phyloP scores from a whole-genome alignment of 2,888 invertebrate genomes.

The Lepidochrysops patricia region DNA sequence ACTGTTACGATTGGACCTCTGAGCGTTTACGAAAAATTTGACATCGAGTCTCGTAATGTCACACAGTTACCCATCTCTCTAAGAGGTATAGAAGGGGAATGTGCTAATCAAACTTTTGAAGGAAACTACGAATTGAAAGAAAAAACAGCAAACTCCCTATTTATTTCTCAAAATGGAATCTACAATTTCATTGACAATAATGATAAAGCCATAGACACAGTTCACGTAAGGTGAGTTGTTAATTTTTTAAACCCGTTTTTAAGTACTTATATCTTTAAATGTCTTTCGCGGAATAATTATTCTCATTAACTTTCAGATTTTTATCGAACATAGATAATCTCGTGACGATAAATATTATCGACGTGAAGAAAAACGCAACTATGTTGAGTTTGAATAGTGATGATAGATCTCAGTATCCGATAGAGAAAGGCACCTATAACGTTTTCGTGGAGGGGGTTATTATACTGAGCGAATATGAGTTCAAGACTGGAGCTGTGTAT shows the following conservation, averaged over 20 bases:
- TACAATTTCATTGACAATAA: slow-evolving; percentile 53
- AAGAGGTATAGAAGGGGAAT: slow-evolving; percentile 36
- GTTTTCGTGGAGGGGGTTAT: slow-evolving; percentile 43
- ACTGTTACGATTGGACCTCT: slow-evolving; percentile 41
- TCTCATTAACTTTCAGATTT: slow-evolving; percentile 40
- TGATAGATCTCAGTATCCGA: slow-evolving; percentile 33
- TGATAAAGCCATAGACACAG: slow-evolving; percentile 58
- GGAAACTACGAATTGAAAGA: slow-evolving; percentile 43
- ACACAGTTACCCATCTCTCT: slow-evolving; percentile 49
- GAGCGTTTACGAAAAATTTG: slow-evolving; percentile 55
- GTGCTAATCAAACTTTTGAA: slow-evolving; percentile 33
- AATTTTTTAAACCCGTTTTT: not conserved
- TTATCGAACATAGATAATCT: slow-evolving; percentile 41
- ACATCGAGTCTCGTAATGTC: slow-evolving; percentile 37
- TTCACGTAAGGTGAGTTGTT: slow-evolving; percentile 45
- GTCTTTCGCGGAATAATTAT: not conserved
- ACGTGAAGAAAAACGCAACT: slow-evolving; percentile 38
- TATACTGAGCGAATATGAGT: slow-evolving; percentile 39
- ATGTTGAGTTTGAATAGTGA: slow-evolving; percentile 35
- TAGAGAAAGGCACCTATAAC: slow-evolving; percentile 50
- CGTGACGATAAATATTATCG: slow-evolving; percentile 36
- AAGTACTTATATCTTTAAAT: not conserved
- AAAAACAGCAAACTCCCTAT: slow-evolving; percentile 56
- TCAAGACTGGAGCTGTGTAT: slow-evolving; percentile 80
- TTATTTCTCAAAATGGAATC: slow-evolving; percentile 40